Evolutionary conservation across 2,113 vertebrate genomes (phyloP).

Genomic region (Pelmatolapia mariae): DNA sequence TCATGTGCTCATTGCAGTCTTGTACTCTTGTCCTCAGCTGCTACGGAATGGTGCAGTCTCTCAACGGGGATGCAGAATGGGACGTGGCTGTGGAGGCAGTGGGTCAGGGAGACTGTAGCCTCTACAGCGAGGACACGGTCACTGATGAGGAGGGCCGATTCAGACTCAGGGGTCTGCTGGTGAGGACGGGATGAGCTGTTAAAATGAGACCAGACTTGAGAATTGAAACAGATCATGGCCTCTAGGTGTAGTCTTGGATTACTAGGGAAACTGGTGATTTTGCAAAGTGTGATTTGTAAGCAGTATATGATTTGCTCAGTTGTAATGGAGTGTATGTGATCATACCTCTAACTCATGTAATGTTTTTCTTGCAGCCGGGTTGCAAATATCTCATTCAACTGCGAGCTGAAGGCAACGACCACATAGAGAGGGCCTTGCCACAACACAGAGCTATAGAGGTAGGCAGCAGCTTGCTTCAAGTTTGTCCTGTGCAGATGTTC

Average conservation of each 20-base stretch:
- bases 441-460: constrained; percentile 87
- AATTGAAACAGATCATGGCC: neutral
- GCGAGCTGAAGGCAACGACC: constrained; percentile 91
- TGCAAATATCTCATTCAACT: constrained; percentile 91
- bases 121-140: constrained; percentile 92
- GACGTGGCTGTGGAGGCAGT: constrained; percentile 89
- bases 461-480: neutral
- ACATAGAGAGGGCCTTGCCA: constrained; percentile 93
- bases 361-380: constrained; percentile 76
- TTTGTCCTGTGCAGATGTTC: neutral
- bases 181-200: constrained; percentile 54
- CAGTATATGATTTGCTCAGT: neutral
- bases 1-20: neutral
- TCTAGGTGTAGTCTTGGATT: neutral
- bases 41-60: constrained; percentile 87
- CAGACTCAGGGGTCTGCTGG: constrained; percentile 88
- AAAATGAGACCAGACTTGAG: neutral
- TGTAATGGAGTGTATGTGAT: neutral
- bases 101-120: constrained; percentile 85
- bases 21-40: constrained; percentile 70
- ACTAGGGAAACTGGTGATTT: neutral
- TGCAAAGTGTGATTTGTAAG: neutral
- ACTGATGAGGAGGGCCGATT: constrained; percentile 94
- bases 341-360: neutral
- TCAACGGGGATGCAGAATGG: constrained; percentile 93